Evolutionary conservation across 2,888 invertebrate genomes (phyloP).

Genomic region (Pyrrhia umbra): DNA sequence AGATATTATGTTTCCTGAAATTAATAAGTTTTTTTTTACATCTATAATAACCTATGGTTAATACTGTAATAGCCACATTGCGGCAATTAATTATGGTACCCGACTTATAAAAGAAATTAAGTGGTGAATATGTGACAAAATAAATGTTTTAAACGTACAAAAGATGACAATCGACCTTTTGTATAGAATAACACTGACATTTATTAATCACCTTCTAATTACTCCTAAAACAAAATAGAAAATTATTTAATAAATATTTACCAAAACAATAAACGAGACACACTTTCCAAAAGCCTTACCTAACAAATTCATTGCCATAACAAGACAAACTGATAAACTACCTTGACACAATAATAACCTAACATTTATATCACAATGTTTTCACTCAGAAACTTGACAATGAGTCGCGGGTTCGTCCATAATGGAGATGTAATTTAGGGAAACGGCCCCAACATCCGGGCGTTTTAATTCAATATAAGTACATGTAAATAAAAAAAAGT

Average conservation of each 20-base stretch:
- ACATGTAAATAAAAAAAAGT: slow-evolving; percentile 72
- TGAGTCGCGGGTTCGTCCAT: slow-evolving; percentile 73
- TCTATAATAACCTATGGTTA: no score
- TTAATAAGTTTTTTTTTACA: no score
- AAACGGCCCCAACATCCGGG: slow-evolving; percentile 76
- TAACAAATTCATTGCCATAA: slow-evolving; percentile 3
- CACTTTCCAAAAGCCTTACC: background rate
- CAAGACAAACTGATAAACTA: slow-evolving; percentile 16
- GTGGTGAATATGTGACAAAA: no score
- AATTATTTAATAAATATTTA: background rate
- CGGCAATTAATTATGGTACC: no score
- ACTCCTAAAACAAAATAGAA: background rate
- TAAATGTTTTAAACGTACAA: no score
- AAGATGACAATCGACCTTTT: no score
- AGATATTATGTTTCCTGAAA: no score
- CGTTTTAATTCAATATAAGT: slow-evolving; percentile 77
- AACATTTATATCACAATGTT: slow-evolving; percentile 47
- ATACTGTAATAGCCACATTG: no score
- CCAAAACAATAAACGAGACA: background rate
- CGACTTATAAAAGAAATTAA: no score
- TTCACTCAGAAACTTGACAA: slow-evolving; percentile 63
- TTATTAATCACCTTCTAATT: no score
- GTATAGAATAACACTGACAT: no score
- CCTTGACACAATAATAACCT: slow-evolving; percentile 42
- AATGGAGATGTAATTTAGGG: slow-evolving; percentile 77